Conservation (phyloP, 2,797 vertebrate genomes). For the Columba guinea region DNA sequence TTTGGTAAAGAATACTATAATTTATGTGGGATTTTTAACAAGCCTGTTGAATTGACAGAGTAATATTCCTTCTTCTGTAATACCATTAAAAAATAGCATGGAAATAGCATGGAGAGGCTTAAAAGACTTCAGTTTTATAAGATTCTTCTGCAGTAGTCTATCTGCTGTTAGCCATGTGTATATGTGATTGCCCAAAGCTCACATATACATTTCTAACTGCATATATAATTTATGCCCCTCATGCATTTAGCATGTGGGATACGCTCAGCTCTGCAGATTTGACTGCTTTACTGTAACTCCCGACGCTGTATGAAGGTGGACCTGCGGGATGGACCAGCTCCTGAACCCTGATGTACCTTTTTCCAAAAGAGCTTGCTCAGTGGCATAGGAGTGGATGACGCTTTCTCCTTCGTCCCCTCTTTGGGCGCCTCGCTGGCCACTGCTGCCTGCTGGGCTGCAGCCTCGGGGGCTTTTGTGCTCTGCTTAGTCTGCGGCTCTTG, state of each 20-base stretch:
- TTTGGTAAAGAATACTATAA: not conserved
- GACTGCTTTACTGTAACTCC: not conserved
- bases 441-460: slow-evolving; percentile 54
- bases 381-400: slow-evolving; percentile 57
- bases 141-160: not conserved
- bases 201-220: fast-evolving
- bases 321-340: not conserved
- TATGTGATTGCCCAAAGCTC: not conserved
- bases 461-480: slow-evolving; percentile 78
- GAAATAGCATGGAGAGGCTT: fast-evolving
- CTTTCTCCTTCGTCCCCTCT: slow-evolving; percentile 67
- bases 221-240: fast-evolving
- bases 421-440: not conserved
- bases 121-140: not conserved
- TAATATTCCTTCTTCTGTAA: not conserved
- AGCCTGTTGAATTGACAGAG: fast-evolving
- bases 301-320: too few species aligned
- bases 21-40: not conserved
- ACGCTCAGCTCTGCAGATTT: not conserved
- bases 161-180: fast-evolving
- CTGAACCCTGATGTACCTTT: slow-evolving; percentile 64
- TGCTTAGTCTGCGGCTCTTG: slow-evolving; percentile 77
- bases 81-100: not conserved
- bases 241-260: fast-evolving
- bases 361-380: slow-evolving; percentile 81